phyloP scores from a whole-genome alignment of 92 coral and sea anemone species.

The Siderastrea siderea region DNA sequence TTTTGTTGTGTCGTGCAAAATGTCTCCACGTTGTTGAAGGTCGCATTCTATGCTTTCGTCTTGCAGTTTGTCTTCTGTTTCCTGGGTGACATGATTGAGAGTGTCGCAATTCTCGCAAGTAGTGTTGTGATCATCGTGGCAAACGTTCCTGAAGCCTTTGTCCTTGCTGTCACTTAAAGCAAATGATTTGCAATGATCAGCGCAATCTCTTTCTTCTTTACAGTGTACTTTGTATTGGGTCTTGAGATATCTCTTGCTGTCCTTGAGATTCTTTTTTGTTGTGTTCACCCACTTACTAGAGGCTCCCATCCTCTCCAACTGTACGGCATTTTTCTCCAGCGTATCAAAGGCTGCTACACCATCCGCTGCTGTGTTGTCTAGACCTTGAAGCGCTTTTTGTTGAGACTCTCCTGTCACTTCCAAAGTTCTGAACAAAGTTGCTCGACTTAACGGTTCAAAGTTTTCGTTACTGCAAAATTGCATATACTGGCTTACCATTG shows the following conservation, averaged over 20 bases:
- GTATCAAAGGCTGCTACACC: conserved; percentile 48
- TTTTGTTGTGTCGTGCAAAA: conserved; percentile 38
- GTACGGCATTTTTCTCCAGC: too few relatives aligned
- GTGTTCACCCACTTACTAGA: neutral
- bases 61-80: neutral
- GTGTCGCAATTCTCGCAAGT: conserved; percentile 25
- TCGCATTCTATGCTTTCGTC: neutral
- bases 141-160: neutral
- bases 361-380: conserved; percentile 74
- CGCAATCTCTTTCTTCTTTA: neutral
- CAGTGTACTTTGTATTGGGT: neutral
- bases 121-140: conserved; percentile 25
- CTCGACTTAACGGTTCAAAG: conserved; percentile 47
- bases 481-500: conserved; percentile 56
- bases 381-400: conserved; percentile 54
- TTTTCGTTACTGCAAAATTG: conserved; percentile 47
- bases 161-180: conserved; percentile 22
- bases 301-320: neutral
- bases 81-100: neutral
- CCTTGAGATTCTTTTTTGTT: neutral
- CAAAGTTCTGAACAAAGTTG: conserved; percentile 34
- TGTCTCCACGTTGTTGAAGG: conserved; percentile 30
- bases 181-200: neutral
- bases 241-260: neutral
- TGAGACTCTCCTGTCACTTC: conserved; percentile 62